Percentiles rank a stretch among this genome's conserved stretches.
Evolutionary conservation across 2,888 invertebrate species (phyloP).

Genomic region (Colletes collaris): DNA sequence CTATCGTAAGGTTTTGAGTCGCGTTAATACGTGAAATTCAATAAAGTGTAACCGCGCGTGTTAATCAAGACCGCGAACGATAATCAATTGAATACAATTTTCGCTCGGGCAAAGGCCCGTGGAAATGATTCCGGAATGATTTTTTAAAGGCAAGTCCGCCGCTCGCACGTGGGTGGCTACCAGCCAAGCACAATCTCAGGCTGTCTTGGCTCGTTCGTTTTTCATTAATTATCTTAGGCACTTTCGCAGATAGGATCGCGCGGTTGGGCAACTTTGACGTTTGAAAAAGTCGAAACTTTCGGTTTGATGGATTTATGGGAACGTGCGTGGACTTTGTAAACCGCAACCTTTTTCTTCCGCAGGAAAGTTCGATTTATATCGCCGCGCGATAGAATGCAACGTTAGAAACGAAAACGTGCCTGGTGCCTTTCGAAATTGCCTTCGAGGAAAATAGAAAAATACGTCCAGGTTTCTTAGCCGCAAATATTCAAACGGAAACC

Average conservation of each 20-base stretch:
- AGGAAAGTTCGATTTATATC: conserved; percentile 15
- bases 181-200: conserved; percentile 29
- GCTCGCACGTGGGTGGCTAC: conserved; percentile 50
- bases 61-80: conserved; percentile 6
- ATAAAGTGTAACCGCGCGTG: neutral
- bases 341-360: neutral
- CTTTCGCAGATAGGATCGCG: conserved; percentile 46
- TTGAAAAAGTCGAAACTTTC: conserved; percentile 36
- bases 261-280: conserved; percentile 23
- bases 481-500: no score
- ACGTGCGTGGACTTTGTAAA: conserved; percentile 13
- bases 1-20: neutral
- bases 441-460: no score
- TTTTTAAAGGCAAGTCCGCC: conserved; percentile 30
- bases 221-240: conserved; percentile 62
- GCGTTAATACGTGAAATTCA: neutral
- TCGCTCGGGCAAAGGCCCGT: conserved; percentile 15
- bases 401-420: neutral
- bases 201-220: conserved; percentile 50
- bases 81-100: conserved; percentile 51
- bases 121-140: conserved; percentile 39
- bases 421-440: no score
- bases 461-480: no score
- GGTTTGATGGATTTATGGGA: conserved; percentile 45
- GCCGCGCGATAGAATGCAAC: neutral